phyloP scores from a whole-genome alignment of 1,140 invertebrate genomes.

The Drosophila tropicalis region DNA sequence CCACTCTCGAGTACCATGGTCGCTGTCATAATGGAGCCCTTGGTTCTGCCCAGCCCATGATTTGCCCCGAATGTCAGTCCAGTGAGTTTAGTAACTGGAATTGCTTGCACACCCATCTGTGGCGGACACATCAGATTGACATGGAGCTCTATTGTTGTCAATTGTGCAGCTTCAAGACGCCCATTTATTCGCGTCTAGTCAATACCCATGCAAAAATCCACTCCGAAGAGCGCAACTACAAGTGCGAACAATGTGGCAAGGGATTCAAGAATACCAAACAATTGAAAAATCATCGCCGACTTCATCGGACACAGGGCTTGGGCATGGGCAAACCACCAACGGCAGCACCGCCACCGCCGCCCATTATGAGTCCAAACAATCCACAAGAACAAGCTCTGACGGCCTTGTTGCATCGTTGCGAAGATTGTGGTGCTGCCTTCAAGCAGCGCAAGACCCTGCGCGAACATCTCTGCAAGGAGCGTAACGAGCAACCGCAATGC shows the following conservation, averaged over 20 bases:
- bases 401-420: slow-evolving; percentile 59
- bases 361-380: slow-evolving; percentile 85
- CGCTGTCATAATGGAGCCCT: slow-evolving; percentile 86
- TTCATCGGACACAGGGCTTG: slow-evolving; percentile 83
- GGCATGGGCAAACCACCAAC: slow-evolving; percentile 84
- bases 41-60: slow-evolving; percentile 83
- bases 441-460: slow-evolving; percentile 74
- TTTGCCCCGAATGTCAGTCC: slow-evolving; percentile 88
- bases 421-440: slow-evolving; percentile 69
- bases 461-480: slow-evolving; percentile 76
- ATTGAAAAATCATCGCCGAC: slow-evolving; percentile 86
- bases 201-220: slow-evolving; percentile 89
- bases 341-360: slow-evolving; percentile 64
- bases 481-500: slow-evolving; percentile 86
- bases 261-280: slow-evolving; percentile 91
- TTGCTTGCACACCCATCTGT: slow-evolving; percentile 89
- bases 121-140: slow-evolving; percentile 90
- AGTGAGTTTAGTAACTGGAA: slow-evolving; percentile 85
- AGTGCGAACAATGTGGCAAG: slow-evolving; percentile 89
- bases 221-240: slow-evolving; percentile 85
- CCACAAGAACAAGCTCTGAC: slow-evolving; percentile 83
- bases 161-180: slow-evolving; percentile 87
- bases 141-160: slow-evolving; percentile 89
- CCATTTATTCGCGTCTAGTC: slow-evolving; percentile 86
- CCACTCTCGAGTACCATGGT: slow-evolving; percentile 85